Percentiles rank a stretch among this genome's conserved stretches.
These are phyloP conservation scores for Peromyscus leucopus DNA, from an alignment of 2,113 vertebrate species.

Conservation along the genomic window DNA sequence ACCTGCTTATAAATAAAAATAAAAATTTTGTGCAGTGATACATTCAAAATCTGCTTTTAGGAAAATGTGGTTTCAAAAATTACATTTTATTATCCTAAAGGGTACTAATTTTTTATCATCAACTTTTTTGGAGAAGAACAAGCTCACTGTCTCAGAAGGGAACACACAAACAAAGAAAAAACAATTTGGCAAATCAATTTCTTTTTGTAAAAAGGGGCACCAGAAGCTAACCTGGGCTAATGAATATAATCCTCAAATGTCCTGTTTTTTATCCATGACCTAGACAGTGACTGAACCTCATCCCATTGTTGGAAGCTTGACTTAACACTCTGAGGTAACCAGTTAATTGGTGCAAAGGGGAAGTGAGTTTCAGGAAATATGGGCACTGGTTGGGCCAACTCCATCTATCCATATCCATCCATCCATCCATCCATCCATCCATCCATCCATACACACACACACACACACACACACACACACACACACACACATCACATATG, in stretches of 20 bases:
- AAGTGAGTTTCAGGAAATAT: not conserved
- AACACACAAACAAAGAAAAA: not conserved
- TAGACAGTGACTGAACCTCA: not conserved
- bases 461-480: too few relatives aligned
- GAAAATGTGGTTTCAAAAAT: conserved; percentile 7
- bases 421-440: not conserved
- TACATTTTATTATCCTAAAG: not conserved
- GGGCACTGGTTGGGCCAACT: not conserved
- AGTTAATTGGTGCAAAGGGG: not conserved
- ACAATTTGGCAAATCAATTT: not conserved
- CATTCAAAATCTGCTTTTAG: not conserved
- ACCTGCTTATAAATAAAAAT: not conserved
- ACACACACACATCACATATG: too few relatives aligned
- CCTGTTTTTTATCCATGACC: not conserved
- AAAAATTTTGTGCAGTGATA: not conserved
- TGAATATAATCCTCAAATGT: not conserved
- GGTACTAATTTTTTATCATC: not conserved
- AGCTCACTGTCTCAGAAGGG: not conserved
- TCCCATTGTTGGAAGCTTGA: not conserved
- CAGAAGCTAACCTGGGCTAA: not conserved
- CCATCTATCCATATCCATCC: not conserved
- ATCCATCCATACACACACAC: too few relatives aligned
- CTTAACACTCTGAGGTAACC: not conserved
- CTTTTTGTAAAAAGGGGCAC: not conserved
- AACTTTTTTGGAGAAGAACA: not conserved